phyloP scores from a whole-genome alignment of 2,797 vertebrate species.

The Morelia viridis region DNA sequence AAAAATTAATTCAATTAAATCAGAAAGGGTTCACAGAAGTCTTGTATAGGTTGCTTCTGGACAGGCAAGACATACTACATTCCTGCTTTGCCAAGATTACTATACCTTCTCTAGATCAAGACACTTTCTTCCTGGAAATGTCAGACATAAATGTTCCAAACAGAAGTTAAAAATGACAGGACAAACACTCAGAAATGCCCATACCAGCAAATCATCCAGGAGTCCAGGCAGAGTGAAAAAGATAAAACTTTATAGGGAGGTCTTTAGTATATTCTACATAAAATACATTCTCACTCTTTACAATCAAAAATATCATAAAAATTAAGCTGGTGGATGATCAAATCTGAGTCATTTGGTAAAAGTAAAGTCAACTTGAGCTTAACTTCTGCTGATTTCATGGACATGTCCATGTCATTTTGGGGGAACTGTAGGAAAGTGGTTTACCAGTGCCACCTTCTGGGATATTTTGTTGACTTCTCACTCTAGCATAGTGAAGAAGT shows the following conservation, averaged over 20 bases:
- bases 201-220: background rate
- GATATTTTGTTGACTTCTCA: background rate
- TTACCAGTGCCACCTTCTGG: background rate
- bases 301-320: background rate
- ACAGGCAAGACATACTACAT: background rate
- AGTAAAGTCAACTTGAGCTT: background rate
- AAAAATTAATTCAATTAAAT: conserved; percentile 9
- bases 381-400: background rate
- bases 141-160: background rate
- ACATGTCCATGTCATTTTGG: background rate
- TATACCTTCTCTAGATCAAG: conserved; percentile 10
- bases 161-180: background rate
- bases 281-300: background rate
- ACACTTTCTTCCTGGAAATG: background rate
- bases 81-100: background rate
- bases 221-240: background rate
- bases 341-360: background rate
- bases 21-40: background rate
- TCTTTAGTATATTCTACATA: background rate
- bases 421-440: background rate
- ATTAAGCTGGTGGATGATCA: fast-evolving
- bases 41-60: background rate
- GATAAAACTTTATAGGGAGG: background rate
- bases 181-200: background rate
- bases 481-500: background rate